Conservation (phyloP, 1,140 invertebrate genomes). For the Melipona quadrifasciata region DNA sequence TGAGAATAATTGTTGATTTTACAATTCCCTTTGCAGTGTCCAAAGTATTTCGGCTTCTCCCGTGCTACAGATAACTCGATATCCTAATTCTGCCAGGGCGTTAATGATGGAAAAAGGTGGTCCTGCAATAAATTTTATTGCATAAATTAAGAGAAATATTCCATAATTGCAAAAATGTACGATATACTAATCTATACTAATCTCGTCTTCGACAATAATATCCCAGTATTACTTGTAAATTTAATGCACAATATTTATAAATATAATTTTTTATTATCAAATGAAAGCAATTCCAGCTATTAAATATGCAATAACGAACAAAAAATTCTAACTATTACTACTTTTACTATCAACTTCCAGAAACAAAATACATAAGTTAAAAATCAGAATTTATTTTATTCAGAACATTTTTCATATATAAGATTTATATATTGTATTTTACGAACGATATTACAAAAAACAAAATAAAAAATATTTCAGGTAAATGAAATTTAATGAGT, state of each 20-base stretch:
- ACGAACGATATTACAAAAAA: neutral
- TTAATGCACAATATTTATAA: neutral
- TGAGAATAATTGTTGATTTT: constrained; percentile 27
- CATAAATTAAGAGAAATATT: constrained; percentile 26
- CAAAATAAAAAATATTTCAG: neutral
- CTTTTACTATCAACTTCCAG: neutral
- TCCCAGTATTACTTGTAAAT: neutral
- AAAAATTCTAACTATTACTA: neutral
- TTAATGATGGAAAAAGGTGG: constrained; percentile 87
- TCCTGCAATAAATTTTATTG: constrained; percentile 75
- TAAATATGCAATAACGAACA: neutral
- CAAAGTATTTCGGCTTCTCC: constrained; percentile 91
- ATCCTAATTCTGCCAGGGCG: constrained; percentile 88
- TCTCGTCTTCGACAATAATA: neutral
- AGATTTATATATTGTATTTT: neutral
- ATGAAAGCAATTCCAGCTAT: neutral
- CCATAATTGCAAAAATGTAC: neutral
- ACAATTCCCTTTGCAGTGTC: constrained; percentile 88
- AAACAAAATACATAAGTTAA: neutral
- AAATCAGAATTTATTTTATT: neutral
- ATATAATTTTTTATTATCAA: neutral
- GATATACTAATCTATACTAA: no score
- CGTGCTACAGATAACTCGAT: constrained; percentile 88
- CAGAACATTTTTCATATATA: neutral
- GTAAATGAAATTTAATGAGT: neutral